A percentile compares a stretch with the other conserved stretches of the same genome.
These are phyloP conservation scores for Echinometra lucunter DNA, from an alignment of 53 echinoderm and acorn worm genomes.

Conservation along the genomic window DNA sequence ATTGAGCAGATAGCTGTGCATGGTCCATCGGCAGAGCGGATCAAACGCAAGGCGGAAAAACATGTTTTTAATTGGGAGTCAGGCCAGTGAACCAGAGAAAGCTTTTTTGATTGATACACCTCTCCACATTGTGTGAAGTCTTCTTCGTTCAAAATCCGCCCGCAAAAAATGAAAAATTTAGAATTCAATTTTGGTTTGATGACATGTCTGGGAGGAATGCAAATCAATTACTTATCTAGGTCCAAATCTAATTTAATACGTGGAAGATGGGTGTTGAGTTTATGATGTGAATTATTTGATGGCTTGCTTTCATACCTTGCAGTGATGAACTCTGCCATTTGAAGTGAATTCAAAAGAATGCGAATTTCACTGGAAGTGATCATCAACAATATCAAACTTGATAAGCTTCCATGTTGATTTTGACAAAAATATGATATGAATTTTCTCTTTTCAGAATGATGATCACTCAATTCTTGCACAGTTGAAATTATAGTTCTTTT, in stretches of 20 bases:
- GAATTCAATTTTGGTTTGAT: neutral
- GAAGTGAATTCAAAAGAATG: too few relatives aligned
- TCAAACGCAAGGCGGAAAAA: constrained; percentile 14
- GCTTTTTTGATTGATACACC: neutral
- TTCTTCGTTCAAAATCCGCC: neutral
- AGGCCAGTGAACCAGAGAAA: neutral
- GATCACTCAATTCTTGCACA: too few relatives aligned
- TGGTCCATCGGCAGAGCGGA: neutral
- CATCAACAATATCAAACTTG: too few relatives aligned
- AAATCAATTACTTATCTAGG: neutral
- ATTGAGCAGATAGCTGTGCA: constrained; percentile 41
- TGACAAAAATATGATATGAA: too few relatives aligned
- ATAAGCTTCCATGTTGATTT: too few relatives aligned
- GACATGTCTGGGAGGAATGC: neutral
- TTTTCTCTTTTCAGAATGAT: too few relatives aligned
- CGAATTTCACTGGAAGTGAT: too few relatives aligned
- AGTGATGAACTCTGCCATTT: neutral
- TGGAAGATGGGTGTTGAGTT: neutral
- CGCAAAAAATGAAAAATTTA: neutral
- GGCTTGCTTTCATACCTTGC: neutral
- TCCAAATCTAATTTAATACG: neutral
- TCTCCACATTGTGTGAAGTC: neutral
- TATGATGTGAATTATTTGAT: neutral
- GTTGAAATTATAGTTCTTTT: too few relatives aligned
- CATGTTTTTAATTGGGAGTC: constrained; percentile 45